Conservation (phyloP, 2,888 invertebrate genomes). For the Odontothrips loti region DNA sequence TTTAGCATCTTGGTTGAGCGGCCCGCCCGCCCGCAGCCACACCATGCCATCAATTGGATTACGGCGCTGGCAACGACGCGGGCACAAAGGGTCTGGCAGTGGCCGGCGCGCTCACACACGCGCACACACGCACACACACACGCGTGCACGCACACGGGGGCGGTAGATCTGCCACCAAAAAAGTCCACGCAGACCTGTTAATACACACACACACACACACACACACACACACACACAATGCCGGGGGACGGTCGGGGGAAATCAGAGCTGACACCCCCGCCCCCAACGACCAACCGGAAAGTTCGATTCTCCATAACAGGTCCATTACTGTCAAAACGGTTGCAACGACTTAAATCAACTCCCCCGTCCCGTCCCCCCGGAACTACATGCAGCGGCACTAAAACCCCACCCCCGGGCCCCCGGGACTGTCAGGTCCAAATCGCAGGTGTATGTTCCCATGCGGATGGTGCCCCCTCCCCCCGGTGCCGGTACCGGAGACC, state of each 20-base stretch:
- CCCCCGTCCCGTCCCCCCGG: background rate
- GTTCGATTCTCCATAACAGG: constrained; percentile 22
- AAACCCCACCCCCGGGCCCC: background rate
- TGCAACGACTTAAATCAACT: constrained; percentile 13
- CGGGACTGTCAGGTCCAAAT: background rate
- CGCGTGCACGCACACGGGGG: background rate
- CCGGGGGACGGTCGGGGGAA: background rate
- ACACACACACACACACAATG: background rate
- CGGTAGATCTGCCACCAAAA: too few relatives aligned
- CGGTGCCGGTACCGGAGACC: too few relatives aligned
- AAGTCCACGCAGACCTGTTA: background rate
- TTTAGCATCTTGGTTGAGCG: constrained; percentile 8
- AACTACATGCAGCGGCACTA: background rate
- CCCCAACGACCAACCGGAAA: background rate
- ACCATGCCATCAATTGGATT: background rate
- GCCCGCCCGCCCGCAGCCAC: background rate
- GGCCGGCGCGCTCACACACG: background rate
- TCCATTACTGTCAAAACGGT: constrained; percentile 23
- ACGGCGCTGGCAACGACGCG: background rate
- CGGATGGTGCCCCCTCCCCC: background rate
- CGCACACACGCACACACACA: background rate
- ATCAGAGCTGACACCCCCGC: too few relatives aligned
- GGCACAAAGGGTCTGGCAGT: background rate
- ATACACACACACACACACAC: background rate
- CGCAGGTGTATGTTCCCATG: background rate